Base-by-base conservation (phyloP, 2,113 vertebrate species). In the Phalacrocorax pelagicus region DNA sequence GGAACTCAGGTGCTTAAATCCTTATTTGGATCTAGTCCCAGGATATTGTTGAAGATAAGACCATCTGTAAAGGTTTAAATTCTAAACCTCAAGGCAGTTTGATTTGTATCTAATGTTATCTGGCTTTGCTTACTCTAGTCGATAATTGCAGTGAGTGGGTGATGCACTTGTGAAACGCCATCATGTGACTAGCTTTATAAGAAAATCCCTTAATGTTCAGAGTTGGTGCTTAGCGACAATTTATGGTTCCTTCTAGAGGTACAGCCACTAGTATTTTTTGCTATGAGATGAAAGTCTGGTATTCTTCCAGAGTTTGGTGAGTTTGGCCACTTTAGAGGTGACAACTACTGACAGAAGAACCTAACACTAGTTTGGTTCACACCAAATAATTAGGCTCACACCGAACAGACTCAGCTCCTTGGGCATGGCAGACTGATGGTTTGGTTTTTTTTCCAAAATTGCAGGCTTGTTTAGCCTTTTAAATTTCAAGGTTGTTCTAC, bases 221-320 rank as follows among this genome's bases (percentile, higher is more conserved):
- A 70, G 59, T 3, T 46, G 32, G 32, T 11, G 12, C 29, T 47
- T 59, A 63, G 29, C 0, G 0, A 59, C 30, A 73, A 44, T 49
- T 47, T 83, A 38, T 73, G 34, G 12, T 51, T 94, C 36, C 55
- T 95, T 88, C 62, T 70, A 42, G 27, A 86, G 63, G 40, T 21
- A 71, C 8, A 38, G 18, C 49, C 38, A 71, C 17, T 10, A 18
- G 18, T 42, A 72, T 67, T 89, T 88, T 91, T 62, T 47, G 65
- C 44, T 62, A 2, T 27, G 69, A 85, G 36, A 65, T 52, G 47
- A 20, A 71, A 44, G 18, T 69, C 22, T 61, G 23, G 1, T 52
- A 29, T 62, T 93, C 90, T 73, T 86, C 6, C 47, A 81, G 36
- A 80, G 27, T 34, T 79, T 65, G 36, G 19, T 51, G 9, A 70